Evolutionary conservation across 1,140 invertebrate species (phyloP), one percentile per base, ranked within the genome.

Genomic region (Arion vulgaris): DNA sequence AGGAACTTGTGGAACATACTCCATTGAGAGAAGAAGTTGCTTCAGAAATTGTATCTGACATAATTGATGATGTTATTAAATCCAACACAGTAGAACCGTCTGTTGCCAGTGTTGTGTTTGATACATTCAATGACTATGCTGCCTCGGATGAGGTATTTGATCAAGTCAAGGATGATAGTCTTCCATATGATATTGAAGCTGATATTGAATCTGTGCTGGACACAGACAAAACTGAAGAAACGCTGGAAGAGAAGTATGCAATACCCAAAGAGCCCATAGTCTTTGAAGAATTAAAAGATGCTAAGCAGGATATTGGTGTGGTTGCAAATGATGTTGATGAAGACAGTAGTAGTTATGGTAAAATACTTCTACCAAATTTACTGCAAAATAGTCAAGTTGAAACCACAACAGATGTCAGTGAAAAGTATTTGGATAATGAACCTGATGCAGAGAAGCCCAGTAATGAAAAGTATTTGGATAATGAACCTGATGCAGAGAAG

Each of bases 11-110:
- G 11, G 62, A 19, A 82, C 78, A 72, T 79, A 79, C 26, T 41
- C 84, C 75, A 74, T 38, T 68, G 17, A 81, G 76, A 28, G 77
- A 78, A 39, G 74, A 73, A 36, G 69, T 89, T 1, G 88, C 82
- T 36, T 36, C 86, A 79, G 88, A 87, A 15, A 87, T 91, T 38
- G 75, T 89, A 15, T 87, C 89, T 28, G 89, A 90, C 34, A 87
- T 91, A 45, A 89, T 90, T 76, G 85, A 90, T 84, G 91, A 91
- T 57, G 89, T 91, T 2, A 86, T 92, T 34, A 86, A 68, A 11
- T 91, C 89, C 23, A 86, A 85, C 17, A 88, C 87, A 23, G 79
- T 75, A 2, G 72, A 88, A 73, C 90, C 90, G 15, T 92, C 92
- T 32, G 87, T 91, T 38, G 86, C 90, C 36, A 86, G 83, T 36